A percentile compares a stretch with the other conserved stretches of the same genome.
Conservation (phyloP, 2,113 vertebrate genomes). For the Prionailurus bengalensis region DNA sequence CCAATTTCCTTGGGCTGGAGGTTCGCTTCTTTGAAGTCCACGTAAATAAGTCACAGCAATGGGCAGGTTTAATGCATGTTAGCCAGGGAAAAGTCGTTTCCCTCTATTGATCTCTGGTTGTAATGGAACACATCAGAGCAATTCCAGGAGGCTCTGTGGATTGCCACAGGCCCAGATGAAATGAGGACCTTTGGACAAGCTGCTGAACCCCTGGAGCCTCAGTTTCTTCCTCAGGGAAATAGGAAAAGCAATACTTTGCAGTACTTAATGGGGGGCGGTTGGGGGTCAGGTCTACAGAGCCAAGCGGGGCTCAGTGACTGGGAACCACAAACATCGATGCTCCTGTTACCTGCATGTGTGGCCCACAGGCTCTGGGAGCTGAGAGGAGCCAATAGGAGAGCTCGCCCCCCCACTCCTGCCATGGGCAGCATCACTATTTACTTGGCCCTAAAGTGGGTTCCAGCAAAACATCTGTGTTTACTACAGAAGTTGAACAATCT, state of each 20-base stretch:
- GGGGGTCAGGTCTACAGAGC: neutral
- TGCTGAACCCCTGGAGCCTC: neutral
- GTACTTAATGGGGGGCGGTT: rapidly evolving
- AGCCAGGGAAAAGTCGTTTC: neutral
- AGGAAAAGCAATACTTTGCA: no score
- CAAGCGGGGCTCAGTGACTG: neutral
- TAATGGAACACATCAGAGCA: neutral
- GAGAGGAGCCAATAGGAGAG: neutral
- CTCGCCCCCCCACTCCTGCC: no score
- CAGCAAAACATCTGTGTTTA: neutral
- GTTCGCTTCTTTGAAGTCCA: neutral
- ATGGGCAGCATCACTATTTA: no score
- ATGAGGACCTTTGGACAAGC: neutral
- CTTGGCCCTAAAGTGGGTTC: neutral
- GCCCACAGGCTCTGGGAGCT: neutral
- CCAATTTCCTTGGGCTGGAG: neutral
- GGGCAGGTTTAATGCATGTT: neutral
- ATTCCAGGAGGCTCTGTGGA: neutral
- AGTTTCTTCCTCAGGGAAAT: rapidly evolving
- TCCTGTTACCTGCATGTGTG: rapidly evolving
- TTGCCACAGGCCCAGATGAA: neutral
- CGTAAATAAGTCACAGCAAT: neutral
- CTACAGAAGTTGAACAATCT: neutral
- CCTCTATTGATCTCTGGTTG: rapidly evolving
- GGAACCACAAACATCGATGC: rapidly evolving